Evolutionary conservation across 2,888 invertebrate species (phyloP), one percentile per base, ranked within the genome.

Genomic region (Morpho achilles): DNA sequence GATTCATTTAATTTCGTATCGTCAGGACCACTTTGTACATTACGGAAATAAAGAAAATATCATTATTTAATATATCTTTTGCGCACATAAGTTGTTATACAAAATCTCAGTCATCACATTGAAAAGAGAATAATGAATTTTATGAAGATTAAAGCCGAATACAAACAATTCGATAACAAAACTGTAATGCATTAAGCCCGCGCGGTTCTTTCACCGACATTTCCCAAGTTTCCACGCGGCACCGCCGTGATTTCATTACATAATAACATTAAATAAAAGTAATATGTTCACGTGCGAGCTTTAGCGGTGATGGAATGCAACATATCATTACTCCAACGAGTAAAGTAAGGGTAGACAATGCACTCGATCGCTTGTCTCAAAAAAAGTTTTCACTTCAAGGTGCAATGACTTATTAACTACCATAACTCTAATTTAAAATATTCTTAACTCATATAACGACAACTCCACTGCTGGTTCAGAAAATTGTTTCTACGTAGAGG

Each of bases 241-340:
- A 46, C 41, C 22, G 8, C 10, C 46, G 40, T 46, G 46, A 53
- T 47, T 22, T 39, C 53, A 53, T 53, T 47, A 46, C 46, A n/a
- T 40, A 46, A 53, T 53, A 46, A 52, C 39, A 45, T 52, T 47
- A 47, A 46, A 46, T 40, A 41, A 53, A 53, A 53, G 53, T 22
- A 53, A 53, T 40, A 46, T 47, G 9, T n/a, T 47, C 40, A 7
- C 45, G 16, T 39, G 39, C 16, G 32, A 40, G 46, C 46, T 48
- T 54, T 48, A 48, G 54, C 22, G 54, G 42, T 50, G 58, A 53
- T 54, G 58, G 58, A 54, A 54, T 58, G 58, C 53, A 54, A 54
- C 45, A 53, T 50, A 58, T 58, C 41, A 58, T 54, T 58, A 58
- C 50, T 53, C 39, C 7, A 48, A 45, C n/a, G 53, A 40, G 40